These are phyloP conservation scores for Sialia sialis DNA, from an alignment of 2,113 vertebrate genomes.

Conservation along the genomic window DNA sequence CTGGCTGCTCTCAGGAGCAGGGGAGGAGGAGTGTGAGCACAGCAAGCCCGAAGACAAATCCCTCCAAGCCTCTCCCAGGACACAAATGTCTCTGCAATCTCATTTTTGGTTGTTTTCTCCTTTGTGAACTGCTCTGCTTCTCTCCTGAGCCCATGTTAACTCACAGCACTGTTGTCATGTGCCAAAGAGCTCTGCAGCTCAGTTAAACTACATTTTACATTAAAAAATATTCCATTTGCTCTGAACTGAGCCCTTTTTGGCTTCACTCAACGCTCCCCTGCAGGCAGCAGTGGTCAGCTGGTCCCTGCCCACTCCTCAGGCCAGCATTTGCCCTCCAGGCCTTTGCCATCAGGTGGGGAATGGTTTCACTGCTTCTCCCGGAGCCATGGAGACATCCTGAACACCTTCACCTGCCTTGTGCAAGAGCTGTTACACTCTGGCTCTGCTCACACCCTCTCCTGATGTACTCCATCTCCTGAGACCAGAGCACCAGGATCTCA, in stretches of 20 bases:
- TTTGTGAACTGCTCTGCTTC: accelerated
- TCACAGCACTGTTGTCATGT: accelerated
- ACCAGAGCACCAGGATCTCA: neutral
- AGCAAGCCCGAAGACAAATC: neutral
- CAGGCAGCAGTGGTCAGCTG: neutral
- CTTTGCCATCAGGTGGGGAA: neutral
- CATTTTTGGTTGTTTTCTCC: neutral
- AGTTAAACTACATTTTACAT: neutral
- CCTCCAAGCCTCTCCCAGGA: neutral
- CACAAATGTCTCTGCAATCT: no score
- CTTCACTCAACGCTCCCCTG: accelerated
- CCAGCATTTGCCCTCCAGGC: neutral
- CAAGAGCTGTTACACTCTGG: accelerated
- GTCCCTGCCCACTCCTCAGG: neutral
- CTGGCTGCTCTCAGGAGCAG: neutral
- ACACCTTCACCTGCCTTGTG: accelerated
- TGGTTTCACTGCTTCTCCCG: neutral
- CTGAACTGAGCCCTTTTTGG: neutral
- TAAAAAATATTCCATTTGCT: neutral
- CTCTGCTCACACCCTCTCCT: neutral
- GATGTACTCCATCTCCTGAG: neutral
- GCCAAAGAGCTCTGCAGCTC: neutral
- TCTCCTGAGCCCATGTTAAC: neutral
- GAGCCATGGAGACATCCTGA: neutral
- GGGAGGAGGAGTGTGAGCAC: accelerated